phyloP scores from a whole-genome alignment of 2,888 invertebrate genomes.

The Aricia artaxerxes region DNA sequence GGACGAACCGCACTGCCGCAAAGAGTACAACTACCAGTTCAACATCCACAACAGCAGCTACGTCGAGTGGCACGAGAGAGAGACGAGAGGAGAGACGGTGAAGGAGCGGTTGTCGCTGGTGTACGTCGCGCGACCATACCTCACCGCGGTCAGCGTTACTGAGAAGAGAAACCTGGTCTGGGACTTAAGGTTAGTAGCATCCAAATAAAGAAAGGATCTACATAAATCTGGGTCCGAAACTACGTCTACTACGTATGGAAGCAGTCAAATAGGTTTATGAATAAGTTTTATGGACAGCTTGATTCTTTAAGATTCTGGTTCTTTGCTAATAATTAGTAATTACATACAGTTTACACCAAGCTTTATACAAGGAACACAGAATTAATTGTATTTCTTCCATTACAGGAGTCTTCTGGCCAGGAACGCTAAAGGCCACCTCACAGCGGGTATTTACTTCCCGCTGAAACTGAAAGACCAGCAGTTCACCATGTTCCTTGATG shows the following conservation, averaged over 20 bases:
- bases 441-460: constrained; percentile 93
- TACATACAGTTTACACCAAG: too few relatives aligned
- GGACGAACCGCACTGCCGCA: constrained; percentile 87
- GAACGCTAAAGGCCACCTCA: constrained; percentile 90
- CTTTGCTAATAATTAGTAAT: constrained; percentile 56
- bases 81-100: constrained; percentile 83
- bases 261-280: neutral
- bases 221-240: neutral
- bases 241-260: neutral
- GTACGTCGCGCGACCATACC: constrained; percentile 89
- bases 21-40: constrained; percentile 91
- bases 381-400: constrained; percentile 35
- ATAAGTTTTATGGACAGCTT: too few relatives aligned
- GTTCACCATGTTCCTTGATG: constrained; percentile 90
- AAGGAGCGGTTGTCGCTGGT: constrained; percentile 86
- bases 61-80: constrained; percentile 92
- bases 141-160: constrained; percentile 90
- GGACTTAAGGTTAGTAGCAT: constrained; percentile 80
- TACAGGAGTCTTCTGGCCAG: constrained; percentile 88
- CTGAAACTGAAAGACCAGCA: constrained; percentile 82
- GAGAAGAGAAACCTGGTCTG: constrained; percentile 94
- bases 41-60: constrained; percentile 86
- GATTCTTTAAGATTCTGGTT: neutral
- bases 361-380: neutral
- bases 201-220: neutral